phyloP scores from a whole-genome alignment of 2,113 vertebrate species.

The Pedetes capensis region DNA sequence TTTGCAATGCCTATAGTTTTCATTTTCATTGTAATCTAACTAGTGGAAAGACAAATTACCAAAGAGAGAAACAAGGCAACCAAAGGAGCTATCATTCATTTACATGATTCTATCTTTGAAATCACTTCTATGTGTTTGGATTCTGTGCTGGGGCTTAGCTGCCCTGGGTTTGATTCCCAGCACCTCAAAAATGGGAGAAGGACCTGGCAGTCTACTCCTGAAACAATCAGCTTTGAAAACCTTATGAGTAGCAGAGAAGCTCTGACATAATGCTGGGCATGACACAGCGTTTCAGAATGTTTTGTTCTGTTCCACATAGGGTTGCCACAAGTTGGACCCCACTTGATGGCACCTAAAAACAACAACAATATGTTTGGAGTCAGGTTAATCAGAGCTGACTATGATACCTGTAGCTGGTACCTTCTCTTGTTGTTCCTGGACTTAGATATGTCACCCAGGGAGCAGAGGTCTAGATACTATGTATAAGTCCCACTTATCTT shows the following conservation, averaged over 20 bases:
- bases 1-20: background rate
- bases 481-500: background rate
- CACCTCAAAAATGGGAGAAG: too few species aligned
- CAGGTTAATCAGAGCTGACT: background rate
- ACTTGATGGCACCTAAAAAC: too few species aligned
- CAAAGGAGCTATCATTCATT: background rate
- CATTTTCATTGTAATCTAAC: constrained; percentile 38
- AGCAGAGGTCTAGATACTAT: background rate
- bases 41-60: background rate
- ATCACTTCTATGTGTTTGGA: background rate
- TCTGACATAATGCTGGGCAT: too few species aligned
- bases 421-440: background rate
- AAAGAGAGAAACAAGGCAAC: background rate
- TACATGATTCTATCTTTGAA: background rate
- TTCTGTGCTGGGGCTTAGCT: too few species aligned
- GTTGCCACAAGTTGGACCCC: too few species aligned
- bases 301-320: too few species aligned
- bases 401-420: background rate
- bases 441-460: background rate
- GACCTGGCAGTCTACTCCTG: too few species aligned
- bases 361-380: too few species aligned
- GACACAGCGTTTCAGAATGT: too few species aligned
- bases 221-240: too few species aligned
- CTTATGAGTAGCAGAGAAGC: too few species aligned
- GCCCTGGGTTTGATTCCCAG: too few species aligned